These are phyloP conservation scores for Platyrinchus mystaceus DNA, from an alignment of 2,797 vertebrate genomes.

Conservation along the genomic window DNA sequence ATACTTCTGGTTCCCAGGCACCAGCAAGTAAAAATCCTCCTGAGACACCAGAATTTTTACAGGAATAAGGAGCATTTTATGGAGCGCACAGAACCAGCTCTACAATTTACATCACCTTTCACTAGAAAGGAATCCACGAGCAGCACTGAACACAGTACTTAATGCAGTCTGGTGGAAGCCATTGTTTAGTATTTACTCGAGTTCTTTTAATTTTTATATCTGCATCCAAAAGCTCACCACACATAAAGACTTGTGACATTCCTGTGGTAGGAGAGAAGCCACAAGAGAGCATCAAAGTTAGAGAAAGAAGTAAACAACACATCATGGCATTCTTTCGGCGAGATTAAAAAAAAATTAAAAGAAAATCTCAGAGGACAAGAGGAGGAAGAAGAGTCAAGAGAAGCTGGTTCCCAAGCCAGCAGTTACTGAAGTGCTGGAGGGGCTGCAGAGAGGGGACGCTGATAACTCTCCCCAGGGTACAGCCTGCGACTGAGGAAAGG, in stretches of 20 bases:
- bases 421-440: neutral
- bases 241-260: neutral
- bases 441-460: too few relatives aligned
- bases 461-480: neutral
- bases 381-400: neutral
- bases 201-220: neutral
- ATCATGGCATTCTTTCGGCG: neutral
- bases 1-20: neutral
- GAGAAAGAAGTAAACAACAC: neutral
- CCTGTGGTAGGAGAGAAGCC: constrained; percentile 20
- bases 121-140: neutral
- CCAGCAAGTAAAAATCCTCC: neutral
- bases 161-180: neutral
- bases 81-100: neutral
- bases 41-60: neutral
- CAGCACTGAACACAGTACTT: neutral
- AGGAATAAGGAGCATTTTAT: neutral
- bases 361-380: neutral
- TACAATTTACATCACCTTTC: neutral
- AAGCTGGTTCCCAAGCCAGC: neutral
- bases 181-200: neutral
- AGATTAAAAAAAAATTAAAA: too few relatives aligned
- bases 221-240: neutral
- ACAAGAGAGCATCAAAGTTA: neutral
- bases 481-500: neutral